phyloP scores from a whole-genome alignment of 2,888 invertebrate genomes.

The Stenotaenia linearis region DNA sequence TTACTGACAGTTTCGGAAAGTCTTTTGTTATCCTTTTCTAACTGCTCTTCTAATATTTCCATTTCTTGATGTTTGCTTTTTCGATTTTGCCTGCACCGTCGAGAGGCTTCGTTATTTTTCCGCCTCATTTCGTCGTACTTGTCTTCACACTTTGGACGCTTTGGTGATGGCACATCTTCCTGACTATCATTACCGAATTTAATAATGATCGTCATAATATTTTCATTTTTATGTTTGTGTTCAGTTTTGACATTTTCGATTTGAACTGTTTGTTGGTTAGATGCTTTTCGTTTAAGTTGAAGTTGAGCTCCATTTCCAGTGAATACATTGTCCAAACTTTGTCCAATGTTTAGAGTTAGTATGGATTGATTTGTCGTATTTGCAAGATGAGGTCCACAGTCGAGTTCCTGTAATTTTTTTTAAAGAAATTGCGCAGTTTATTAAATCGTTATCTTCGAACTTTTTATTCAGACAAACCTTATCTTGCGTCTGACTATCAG shows the following conservation, averaged over 20 bases:
- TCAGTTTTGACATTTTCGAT: not conserved
- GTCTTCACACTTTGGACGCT: not conserved
- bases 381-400: not conserved
- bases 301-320: constrained; percentile 9
- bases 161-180: not conserved
- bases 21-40: constrained; percentile 2
- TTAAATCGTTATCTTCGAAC: not conserved
- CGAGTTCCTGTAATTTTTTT: too few relatives aligned
- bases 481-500: not conserved
- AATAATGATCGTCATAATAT: not conserved
- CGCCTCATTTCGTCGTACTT: constrained; percentile 21
- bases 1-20: not conserved
- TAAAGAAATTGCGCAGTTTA: too few relatives aligned
- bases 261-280: not conserved
- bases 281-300: constrained; percentile 4
- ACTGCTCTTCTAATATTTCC: not conserved
- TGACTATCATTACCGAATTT: not conserved
- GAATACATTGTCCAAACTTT: not conserved
- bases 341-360: not conserved
- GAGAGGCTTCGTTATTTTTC: constrained; percentile 29
- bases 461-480: not conserved
- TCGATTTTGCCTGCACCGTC: constrained; percentile 1
- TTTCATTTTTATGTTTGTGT: not conserved
- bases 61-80: constrained; percentile 26
- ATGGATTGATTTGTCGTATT: not conserved